Base-by-base conservation (phyloP, 2,113 vertebrate species). In the Macquaria australasica region DNA sequence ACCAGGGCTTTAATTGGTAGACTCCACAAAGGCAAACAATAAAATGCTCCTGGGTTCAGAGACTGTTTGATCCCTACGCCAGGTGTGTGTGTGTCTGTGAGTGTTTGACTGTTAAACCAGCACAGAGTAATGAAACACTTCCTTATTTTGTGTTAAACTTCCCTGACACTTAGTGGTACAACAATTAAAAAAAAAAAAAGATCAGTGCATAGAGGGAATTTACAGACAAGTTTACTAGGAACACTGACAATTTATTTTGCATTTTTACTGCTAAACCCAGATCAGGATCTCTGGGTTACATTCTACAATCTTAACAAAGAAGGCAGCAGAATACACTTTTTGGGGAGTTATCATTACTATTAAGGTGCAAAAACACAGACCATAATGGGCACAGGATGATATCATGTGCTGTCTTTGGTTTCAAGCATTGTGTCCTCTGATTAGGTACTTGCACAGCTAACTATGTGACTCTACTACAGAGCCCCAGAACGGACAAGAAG, bases 1-100 rank as follows among this genome's bases (percentile, higher is more conserved):
- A 56, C 69, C 64, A 14, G 78, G 84, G 39, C 60, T 72, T 21
- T 82, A 89, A 93, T 85, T 87, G 58, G 70, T 73, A 41, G 45
- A 31, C 71, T 87, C n/a, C 50, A 78, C 80, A 83, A 72, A 79
- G 53, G 23, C 28, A 78, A 90, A 90, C 63, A 77, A 80, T 86
- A 68, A 92, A 83, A 75, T 41, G 34, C 60, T 68, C 78, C 76
- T 72, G 76, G 75, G 39, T 79, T 63, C 4, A 79, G 53, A 85
- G 25, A 66, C 43, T 11, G 34, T 82, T 84, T 87, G 72, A 81
- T 91, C 58, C 21, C 25, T 6, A 21, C 5, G 5, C 66, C 73
- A 86, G 56, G 70, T 48, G 62, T 41, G 34, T 67, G 51, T 48
- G 31, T 55, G 51, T 41, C 41, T 9, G n/a, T 55, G 9, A 39